Conservation (phyloP, 1,140 invertebrate genomes). For the Uloborus diversus region DNA sequence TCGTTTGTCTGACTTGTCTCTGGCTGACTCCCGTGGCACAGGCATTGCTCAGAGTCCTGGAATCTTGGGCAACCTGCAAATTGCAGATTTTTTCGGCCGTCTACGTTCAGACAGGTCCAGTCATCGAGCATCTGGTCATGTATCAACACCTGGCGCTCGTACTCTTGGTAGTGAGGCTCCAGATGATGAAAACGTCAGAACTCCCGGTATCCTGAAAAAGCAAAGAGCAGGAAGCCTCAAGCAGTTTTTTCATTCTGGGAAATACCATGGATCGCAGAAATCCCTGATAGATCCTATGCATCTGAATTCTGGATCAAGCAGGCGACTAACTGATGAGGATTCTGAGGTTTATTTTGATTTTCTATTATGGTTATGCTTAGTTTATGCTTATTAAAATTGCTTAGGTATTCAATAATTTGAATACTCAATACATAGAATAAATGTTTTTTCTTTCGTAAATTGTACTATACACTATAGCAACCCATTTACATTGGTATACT, state of each 20-base stretch:
- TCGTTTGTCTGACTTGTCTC: slow-evolving; percentile 44
- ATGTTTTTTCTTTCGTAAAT: no score
- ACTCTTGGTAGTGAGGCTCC: slow-evolving; percentile 34
- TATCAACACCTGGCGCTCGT: slow-evolving; percentile 5
- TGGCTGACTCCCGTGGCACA: slow-evolving; percentile 40
- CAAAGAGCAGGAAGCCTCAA: slow-evolving; percentile 37
- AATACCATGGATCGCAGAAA: slow-evolving; percentile 39
- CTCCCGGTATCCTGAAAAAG: slow-evolving; percentile 4
- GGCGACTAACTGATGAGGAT: no score
- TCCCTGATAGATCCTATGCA: slow-evolving; percentile 13
- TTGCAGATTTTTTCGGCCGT: slow-evolving; percentile 35
- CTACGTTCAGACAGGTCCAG: neutral
- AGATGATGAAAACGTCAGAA: neutral
- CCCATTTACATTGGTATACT: no score
- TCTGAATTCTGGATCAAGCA: no score
- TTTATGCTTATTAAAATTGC: no score
- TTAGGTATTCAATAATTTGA: no score
- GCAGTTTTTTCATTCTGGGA: slow-evolving; percentile 37
- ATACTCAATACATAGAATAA: no score
- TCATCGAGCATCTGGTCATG: neutral
- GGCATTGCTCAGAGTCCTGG: slow-evolving; percentile 46
- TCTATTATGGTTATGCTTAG: no score
- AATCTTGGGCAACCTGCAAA: slow-evolving; percentile 13
- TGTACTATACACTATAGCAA: no score
- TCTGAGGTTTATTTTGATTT: no score